These are phyloP conservation scores for Ophioninae sp. DNA, from an alignment of 2,888 invertebrate genomes.

Conservation along the genomic window DNA sequence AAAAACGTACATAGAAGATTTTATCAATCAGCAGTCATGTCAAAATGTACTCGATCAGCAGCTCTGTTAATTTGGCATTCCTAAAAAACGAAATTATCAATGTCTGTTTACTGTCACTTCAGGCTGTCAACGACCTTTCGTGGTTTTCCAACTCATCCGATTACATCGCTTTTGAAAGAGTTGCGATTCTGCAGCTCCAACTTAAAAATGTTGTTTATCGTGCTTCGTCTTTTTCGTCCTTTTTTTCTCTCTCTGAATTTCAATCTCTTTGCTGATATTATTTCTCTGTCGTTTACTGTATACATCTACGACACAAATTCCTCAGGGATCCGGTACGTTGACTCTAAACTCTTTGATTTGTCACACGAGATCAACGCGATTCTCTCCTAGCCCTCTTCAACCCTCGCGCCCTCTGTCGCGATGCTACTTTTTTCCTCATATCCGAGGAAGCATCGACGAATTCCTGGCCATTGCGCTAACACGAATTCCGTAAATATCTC, in stretches of 20 bases:
- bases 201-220: background rate
- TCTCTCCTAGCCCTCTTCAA: conserved; percentile 11
- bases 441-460: conserved; percentile 28
- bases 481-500: conserved; percentile 48
- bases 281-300: background rate
- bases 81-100: too few relatives aligned
- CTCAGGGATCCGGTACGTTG: conserved; percentile 39
- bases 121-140: too few relatives aligned
- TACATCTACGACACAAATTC: conserved; percentile 37
- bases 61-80: too few relatives aligned
- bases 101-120: too few relatives aligned
- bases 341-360: conserved; percentile 38
- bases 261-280: background rate
- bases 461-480: conserved; percentile 32
- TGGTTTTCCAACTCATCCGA: too few relatives aligned
- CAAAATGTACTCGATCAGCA: too few relatives aligned
- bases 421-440: conserved; percentile 10
- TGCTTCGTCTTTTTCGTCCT: background rate
- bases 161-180: too few relatives aligned
- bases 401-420: background rate
- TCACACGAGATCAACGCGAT: conserved; percentile 26
- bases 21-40: too few relatives aligned
- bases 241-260: background rate
- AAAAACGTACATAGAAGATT: too few relatives aligned
- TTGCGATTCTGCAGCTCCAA: too few relatives aligned